A percentile compares a stretch with the other conserved stretches of the same genome.
These are phyloP conservation scores for Calcarius lapponicus DNA, from an alignment of 2,797 vertebrate species.

Conservation along the genomic window DNA sequence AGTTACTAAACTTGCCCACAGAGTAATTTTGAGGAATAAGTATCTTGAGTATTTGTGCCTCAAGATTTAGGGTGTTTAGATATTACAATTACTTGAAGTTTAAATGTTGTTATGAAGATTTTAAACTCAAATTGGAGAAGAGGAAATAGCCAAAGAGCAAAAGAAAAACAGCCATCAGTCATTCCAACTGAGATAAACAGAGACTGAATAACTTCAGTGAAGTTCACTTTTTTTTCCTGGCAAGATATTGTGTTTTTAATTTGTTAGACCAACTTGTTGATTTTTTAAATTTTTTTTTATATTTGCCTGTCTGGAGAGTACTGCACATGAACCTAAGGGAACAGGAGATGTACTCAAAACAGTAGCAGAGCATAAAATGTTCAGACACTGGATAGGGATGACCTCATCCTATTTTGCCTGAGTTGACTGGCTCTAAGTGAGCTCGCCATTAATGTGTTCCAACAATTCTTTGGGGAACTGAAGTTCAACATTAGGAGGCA, in stretches of 20 bases:
- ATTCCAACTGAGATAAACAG: slow-evolving; percentile 58
- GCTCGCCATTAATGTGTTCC: background rate
- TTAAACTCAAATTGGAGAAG: slow-evolving; percentile 29
- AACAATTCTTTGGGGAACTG: background rate
- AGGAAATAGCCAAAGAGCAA: slow-evolving; percentile 42
- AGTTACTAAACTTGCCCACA: background rate
- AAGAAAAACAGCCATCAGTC: slow-evolving; percentile 53
- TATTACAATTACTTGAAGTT: slow-evolving; percentile 11
- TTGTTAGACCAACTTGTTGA: background rate
- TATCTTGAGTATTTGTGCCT: slow-evolving; percentile 14
- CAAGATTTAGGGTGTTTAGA: slow-evolving; percentile 37
- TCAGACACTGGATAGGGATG: slow-evolving; percentile 14
- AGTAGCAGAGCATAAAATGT: slow-evolving; percentile 53
- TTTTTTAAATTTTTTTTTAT: background rate
- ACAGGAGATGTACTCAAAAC: slow-evolving; percentile 26
- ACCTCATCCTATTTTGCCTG: slow-evolving; percentile 26
- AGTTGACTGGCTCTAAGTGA: background rate
- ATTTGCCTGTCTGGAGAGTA: background rate
- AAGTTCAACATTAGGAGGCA: background rate
- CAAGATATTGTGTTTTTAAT: slow-evolving; percentile 36
- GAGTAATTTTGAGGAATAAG: background rate
- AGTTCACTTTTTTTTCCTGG: slow-evolving; percentile 6
- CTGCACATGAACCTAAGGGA: background rate
- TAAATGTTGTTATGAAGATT: slow-evolving; percentile 41
- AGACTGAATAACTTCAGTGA: background rate